Evolutionary conservation across 2,113 vertebrate genomes (phyloP), one percentile per base, ranked within the genome.

Genomic region (Numenius arquata): DNA sequence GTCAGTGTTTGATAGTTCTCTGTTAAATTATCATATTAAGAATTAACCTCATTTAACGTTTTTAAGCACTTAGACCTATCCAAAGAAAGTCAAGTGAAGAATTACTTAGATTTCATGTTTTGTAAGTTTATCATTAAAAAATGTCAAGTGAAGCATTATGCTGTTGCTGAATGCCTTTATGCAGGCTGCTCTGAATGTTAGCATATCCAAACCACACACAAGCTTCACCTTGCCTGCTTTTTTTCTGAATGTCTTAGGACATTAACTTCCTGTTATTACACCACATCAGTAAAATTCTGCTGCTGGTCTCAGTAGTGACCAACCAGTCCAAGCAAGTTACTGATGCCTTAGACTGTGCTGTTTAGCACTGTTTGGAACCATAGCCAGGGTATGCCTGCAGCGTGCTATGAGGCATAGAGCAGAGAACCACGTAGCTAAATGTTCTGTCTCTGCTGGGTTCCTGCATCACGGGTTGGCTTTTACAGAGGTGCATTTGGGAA

Each of bases 31-130:
- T 53, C 27, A 38, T 40, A 40, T 88, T 91, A 82, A 78, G 62
- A 94, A 85, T 74, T 72, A 82, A n/a, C 45, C 58, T 82, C 20
- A 65, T 91, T 93, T 96, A 88, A 93, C 84, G 91, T 88, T 91
- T 92, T 94, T 79, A 93, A 91, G 45, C 36, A 65, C 45, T 94
- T 85, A 76, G 22, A 50, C 75, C 36, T 73, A 89, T 36, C 16
- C 7, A 67, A 85, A 80, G 65, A 74, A 89, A 87, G 83, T 86
- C 68, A 52, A 71, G 62, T 6, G 4, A 96, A 91, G 43, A 85
- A 65, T 81, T 84, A 68, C 10, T 43, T 79, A 23, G 17, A 73
- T 93, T 85, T 72, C 52, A 26, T 19, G 40, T 82, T 92, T 72
- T 41, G 7, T 16, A 32, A 86, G 5, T 84, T 92, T 91, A 70